phyloP scores from a whole-genome alignment of 2,888 invertebrate genomes.

The Nomada fucata region DNA sequence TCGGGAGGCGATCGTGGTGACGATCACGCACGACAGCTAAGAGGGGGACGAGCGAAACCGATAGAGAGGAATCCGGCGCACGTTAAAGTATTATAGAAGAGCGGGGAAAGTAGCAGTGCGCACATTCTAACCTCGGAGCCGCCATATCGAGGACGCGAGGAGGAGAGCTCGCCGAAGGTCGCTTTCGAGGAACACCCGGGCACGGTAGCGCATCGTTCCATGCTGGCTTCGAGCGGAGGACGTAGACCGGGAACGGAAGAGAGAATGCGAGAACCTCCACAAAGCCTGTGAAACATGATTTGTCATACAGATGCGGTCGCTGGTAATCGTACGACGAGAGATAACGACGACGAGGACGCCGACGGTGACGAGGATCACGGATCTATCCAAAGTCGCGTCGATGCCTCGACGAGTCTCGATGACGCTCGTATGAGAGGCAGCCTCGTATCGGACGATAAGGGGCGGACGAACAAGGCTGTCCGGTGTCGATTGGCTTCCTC shows the following conservation, averaged over 20 bases:
- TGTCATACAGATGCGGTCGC: conserved; percentile 79
- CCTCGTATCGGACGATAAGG: conserved; percentile 30
- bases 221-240: conserved; percentile 67
- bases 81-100: not conserved
- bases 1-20: not conserved
- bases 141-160: conserved; percentile 49
- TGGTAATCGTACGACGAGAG: conserved; percentile 78
- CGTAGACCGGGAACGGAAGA: conserved; percentile 67
- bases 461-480: conserved; percentile 37
- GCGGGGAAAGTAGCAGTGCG: conserved; percentile 37
- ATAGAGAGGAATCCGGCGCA: not conserved
- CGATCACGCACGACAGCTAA: not conserved
- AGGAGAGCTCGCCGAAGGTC: conserved; percentile 41
- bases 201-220: conserved; percentile 56
- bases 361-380: conserved; percentile 60
- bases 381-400: conserved; percentile 36
- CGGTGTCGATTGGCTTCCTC: conserved; percentile 10
- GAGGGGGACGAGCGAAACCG: not conserved
- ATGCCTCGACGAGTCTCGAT: conserved; percentile 48
- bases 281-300: conserved; percentile 81
- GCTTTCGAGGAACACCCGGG: conserved; percentile 41
- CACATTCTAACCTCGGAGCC: conserved; percentile 60
- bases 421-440: conserved; percentile 50
- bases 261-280: conserved; percentile 80
- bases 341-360: conserved; percentile 70